Base-by-base conservation (phyloP, 92 coral and sea anemone species). In the Chrysogorgia sp. region DNA sequence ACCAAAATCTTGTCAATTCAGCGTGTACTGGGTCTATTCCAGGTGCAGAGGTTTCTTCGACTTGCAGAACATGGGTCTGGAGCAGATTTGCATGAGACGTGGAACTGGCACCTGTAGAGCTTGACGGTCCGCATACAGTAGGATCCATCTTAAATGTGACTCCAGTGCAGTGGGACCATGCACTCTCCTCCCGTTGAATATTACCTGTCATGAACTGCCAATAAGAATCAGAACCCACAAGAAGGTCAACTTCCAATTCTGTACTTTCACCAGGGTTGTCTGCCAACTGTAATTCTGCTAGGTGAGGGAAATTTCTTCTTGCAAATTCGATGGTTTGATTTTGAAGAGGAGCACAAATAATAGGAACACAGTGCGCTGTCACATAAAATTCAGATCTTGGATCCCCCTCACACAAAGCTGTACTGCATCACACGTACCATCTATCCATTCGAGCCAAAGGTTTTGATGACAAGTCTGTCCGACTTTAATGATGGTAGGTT, bases 341-440 rank as follows among this genome's bases (percentile, higher is more conserved):
- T 47, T 71, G 24, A 43, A 47, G 10, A n/a, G 78, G 60, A 7
- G 62, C 48, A 30, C 78, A 50, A 49, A 49, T 71, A 29, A 71
- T 2, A 32, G 78, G 78, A 6, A 50, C 78, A 43, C 35, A 31
- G 58, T 48, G 48, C 13, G 64, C 78, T 49, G 53, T 71, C 63
- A 71, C 60, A 43, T 71, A 49, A 26, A 71, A 25, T 49, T 41
- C 37, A 49, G 33, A 23, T 62, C 78, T 9, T 48, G n/a, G 12
- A 5, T 12, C n/a, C n/a, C n/a, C n/a, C n/a, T n/a, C n/a, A n/a
- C n/a, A n/a, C n/a, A n/a, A n/a, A n/a, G n/a, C n/a, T n/a, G n/a
- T n/a, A n/a, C n/a, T n/a, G n/a, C n/a, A n/a, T n/a, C n/a, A n/a
- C n/a, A n/a, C n/a, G n/a, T n/a, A n/a, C n/a, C n/a, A n/a, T n/a